Evolutionary conservation across 2,888 invertebrate species (phyloP).

Genomic region (Pycnomerus fuliginosus): DNA sequence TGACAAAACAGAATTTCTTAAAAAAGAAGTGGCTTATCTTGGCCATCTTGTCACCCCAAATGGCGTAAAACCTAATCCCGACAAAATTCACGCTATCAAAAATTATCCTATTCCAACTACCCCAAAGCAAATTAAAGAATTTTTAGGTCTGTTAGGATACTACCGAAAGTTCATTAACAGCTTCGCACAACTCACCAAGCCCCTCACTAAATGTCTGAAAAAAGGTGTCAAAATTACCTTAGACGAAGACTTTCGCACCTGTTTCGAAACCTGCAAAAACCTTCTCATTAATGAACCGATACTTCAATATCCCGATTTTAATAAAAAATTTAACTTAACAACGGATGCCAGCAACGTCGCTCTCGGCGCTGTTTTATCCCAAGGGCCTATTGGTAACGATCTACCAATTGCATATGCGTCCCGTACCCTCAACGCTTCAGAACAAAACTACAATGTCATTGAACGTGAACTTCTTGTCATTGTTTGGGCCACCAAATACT

Average conservation of each 20-base stretch:
- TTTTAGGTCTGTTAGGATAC: neutral
- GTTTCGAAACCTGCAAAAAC: slow-evolving; percentile 16
- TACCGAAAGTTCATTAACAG: slow-evolving; percentile 5
- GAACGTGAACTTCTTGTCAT: slow-evolving; percentile 25
- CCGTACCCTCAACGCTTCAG: slow-evolving; percentile 21
- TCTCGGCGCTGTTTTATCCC: slow-evolving; percentile 19
- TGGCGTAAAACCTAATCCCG: too few relatives aligned
- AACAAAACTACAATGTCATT: slow-evolving; percentile 20
- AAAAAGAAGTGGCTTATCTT: slow-evolving; percentile 34
- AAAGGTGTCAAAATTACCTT: slow-evolving; percentile 2
- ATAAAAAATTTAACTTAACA: slow-evolving; percentile 20
- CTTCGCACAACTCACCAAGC: slow-evolving; percentile 14
- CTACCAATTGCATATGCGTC: slow-evolving; percentile 25
- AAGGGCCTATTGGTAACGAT: slow-evolving; percentile 20
- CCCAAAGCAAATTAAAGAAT: neutral
- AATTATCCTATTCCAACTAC: neutral
- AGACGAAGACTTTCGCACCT: slow-evolving; percentile 14
- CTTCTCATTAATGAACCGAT: slow-evolving; percentile 21
- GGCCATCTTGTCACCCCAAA: slow-evolving; percentile 38
- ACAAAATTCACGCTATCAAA: neutral
- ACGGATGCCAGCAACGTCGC: slow-evolving; percentile 21
- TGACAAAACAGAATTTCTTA: slow-evolving; percentile 32
- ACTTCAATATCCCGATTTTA: slow-evolving; percentile 25
- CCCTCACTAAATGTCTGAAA: slow-evolving; percentile 7
- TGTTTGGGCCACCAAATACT: neutral